A percentile compares a stretch with the other conserved stretches of the same genome.
These are phyloP conservation scores for Spodoptera frugiperda DNA, from an alignment of 1,140 invertebrate species.

Conservation along the genomic window DNA sequence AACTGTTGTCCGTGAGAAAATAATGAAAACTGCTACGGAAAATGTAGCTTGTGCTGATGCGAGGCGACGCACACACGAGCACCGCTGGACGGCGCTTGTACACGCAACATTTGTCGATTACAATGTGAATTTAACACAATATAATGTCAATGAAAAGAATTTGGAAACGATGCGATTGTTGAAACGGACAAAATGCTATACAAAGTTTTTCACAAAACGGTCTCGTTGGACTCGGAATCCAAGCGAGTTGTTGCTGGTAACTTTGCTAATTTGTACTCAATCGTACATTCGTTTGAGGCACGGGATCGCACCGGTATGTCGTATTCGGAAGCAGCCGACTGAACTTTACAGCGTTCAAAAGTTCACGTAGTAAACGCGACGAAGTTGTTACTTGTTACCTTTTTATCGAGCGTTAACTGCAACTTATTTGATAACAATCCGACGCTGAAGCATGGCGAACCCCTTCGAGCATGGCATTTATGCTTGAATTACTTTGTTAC, in stretches of 20 bases:
- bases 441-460: no score
- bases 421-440: no score
- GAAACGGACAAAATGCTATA: constrained; percentile 15
- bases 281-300: constrained; percentile 7
- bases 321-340: no score
- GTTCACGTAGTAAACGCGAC: background rate
- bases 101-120: constrained; percentile 19
- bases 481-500: no score
- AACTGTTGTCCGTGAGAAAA: background rate
- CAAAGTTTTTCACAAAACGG: constrained; percentile 20
- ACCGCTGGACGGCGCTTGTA: background rate
- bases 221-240: background rate
- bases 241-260: background rate
- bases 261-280: constrained; percentile 26
- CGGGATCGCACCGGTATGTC: background rate
- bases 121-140: constrained; percentile 14
- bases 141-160: constrained; percentile 1
- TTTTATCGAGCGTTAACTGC: no score
- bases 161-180: background rate
- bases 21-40: constrained; percentile 14
- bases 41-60: background rate
- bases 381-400: background rate
- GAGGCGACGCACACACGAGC: background rate
- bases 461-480: no score
- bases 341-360: background rate